These are phyloP conservation scores for Oryzias dopingdopingensis DNA, from an alignment of 2,797 vertebrate species.

Conservation along the genomic window DNA sequence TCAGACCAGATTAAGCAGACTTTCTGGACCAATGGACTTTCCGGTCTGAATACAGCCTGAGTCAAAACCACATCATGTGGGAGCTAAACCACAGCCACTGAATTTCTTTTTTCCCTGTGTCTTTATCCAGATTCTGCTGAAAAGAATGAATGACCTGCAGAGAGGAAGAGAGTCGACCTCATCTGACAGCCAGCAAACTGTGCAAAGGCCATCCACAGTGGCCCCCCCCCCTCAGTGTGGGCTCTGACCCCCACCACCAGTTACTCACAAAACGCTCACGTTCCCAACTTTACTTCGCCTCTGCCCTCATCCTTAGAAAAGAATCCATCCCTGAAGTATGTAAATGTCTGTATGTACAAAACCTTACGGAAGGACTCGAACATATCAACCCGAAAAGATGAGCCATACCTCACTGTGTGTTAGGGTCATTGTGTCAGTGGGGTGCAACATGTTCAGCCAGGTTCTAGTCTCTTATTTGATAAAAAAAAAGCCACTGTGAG, in stretches of 20 bases:
- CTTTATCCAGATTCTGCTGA: conserved; percentile 56
- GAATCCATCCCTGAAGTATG: conserved; percentile 48
- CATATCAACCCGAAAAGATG: conserved; percentile 76
- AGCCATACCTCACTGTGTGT: conserved; percentile 75
- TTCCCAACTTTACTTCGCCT: conserved; percentile 60
- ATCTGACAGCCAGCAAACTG: conserved; percentile 82
- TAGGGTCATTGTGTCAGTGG: conserved; percentile 50
- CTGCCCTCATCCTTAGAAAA: conserved; percentile 53
- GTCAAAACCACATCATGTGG: too few relatives aligned
- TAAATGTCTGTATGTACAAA: conserved; percentile 62
- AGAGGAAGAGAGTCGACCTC: conserved; percentile 78
- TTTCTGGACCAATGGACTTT: too few relatives aligned
- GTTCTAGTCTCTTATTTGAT: conserved; percentile 57
- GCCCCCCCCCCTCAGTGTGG: conserved; percentile 63
- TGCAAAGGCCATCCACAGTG: conserved; percentile 75
- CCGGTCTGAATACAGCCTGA: too few relatives aligned
- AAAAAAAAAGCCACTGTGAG: conserved; percentile 52
- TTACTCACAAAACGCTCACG: conserved; percentile 60
- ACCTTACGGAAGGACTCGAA: conserved; percentile 68
- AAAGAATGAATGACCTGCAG: conserved; percentile 70
- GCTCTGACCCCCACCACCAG: conserved; percentile 70
- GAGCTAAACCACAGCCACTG: too few relatives aligned
- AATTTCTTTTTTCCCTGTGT: conserved; percentile 6
- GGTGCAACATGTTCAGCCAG: conserved; percentile 56
- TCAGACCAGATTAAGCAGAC: too few relatives aligned